Percentiles rank a stretch among this genome's conserved stretches.
These are phyloP conservation scores for Catamblyrhynchus diadema DNA, from an alignment of 2,797 vertebrate species.

Conservation along the genomic window DNA sequence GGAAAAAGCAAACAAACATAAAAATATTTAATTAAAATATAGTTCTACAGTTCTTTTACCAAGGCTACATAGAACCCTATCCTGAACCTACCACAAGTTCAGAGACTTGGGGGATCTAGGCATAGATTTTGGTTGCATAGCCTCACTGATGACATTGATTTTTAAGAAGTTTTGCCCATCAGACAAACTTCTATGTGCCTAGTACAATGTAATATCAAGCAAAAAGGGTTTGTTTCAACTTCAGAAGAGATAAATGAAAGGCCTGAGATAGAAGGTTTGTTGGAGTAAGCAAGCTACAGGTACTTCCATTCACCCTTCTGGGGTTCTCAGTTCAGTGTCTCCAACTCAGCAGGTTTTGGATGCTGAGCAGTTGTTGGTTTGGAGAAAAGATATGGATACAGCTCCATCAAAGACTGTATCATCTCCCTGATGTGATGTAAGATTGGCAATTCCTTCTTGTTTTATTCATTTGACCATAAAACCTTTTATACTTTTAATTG, in stretches of 20 bases:
- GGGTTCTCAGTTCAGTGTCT: neutral
- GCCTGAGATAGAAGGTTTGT: neutral
- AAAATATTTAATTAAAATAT: neutral
- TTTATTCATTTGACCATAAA: neutral
- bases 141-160: neutral
- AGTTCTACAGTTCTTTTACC: neutral
- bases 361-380: neutral
- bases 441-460: neutral
- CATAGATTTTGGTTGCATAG: neutral
- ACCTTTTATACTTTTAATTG: neutral
- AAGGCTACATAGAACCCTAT: neutral
- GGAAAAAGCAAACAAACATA: neutral
- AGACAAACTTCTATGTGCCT: neutral
- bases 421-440: rapidly evolving
- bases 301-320: neutral
- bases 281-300: neutral
- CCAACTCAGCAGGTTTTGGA: neutral
- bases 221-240: neutral
- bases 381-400: neutral
- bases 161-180: neutral
- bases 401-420: neutral
- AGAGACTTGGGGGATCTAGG: neutral
- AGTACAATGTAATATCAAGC: neutral
- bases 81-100: neutral
- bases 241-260: neutral